These are phyloP conservation scores for Patella pellucida DNA, from an alignment of 2,888 invertebrate genomes.

Conservation along the genomic window DNA sequence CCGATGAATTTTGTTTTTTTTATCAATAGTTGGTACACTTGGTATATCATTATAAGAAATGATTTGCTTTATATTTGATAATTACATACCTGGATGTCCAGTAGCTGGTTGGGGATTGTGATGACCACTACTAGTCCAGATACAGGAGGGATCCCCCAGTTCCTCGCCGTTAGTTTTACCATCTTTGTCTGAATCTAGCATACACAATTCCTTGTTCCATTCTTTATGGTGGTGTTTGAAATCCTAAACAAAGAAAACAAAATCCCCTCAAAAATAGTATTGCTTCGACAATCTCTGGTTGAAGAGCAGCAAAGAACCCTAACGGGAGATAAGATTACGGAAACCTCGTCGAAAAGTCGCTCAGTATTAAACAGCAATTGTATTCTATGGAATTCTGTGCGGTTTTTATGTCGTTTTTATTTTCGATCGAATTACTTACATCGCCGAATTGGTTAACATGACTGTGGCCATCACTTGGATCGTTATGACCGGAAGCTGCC, in stretches of 20 bases:
- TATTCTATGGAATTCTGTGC: too few relatives aligned
- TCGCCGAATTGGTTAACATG: background rate
- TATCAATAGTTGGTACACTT: too few relatives aligned
- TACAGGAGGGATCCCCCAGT: conserved; percentile 6
- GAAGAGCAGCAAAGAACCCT: too few relatives aligned
- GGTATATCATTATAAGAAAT: too few relatives aligned
- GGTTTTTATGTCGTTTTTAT: too few relatives aligned
- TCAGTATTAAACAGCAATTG: too few relatives aligned
- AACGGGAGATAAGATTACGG: too few relatives aligned
- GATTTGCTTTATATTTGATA: too few relatives aligned
- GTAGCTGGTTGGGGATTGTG: background rate
- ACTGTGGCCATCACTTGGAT: background rate
- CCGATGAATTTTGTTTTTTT: too few relatives aligned
- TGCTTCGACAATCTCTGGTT: too few relatives aligned
- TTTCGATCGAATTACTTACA: background rate
- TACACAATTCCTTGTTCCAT: conserved; percentile 8
- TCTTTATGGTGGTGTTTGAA: background rate
- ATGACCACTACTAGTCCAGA: background rate
- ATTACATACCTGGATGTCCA: background rate
- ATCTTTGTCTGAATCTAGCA: conserved; percentile 9
- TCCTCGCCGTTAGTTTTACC: conserved; percentile 3
- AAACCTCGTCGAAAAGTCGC: too few relatives aligned
- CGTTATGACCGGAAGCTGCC: background rate
- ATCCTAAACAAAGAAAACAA: background rate
- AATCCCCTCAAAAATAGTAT: too few relatives aligned